Percentiles rank a stretch among this genome's conserved stretches.
These are phyloP conservation scores for Agrochola litura DNA, from an alignment of 2,888 invertebrate genomes.

Conservation along the genomic window DNA sequence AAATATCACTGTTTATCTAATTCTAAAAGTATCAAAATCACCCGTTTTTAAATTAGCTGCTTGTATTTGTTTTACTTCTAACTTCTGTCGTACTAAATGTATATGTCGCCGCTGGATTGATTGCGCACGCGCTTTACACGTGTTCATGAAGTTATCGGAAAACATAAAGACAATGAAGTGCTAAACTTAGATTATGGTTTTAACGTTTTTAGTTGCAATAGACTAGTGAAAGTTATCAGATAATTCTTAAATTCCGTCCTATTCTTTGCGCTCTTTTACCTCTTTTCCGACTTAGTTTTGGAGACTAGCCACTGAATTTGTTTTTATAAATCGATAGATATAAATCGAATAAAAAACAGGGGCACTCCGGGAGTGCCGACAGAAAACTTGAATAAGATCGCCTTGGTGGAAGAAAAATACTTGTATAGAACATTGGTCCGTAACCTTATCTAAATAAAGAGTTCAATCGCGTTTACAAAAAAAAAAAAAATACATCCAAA, in stretches of 20 bases:
- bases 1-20: too few relatives aligned
- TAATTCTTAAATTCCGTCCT: neutral
- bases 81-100: neutral
- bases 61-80: too few relatives aligned
- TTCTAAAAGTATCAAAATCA: too few relatives aligned
- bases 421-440: too few relatives aligned
- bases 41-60: too few relatives aligned
- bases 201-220: neutral
- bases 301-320: neutral
- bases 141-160: slow-evolving; percentile 21
- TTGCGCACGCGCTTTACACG: slow-evolving; percentile 16
- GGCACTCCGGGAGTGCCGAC: too few relatives aligned
- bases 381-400: too few relatives aligned
- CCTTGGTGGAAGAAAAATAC: too few relatives aligned
- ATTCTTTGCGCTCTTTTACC: neutral
- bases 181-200: neutral
- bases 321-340: neutral
- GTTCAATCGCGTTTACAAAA: too few relatives aligned
- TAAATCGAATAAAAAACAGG: neutral
- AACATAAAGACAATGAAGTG: slow-evolving; percentile 30
- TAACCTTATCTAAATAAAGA: too few relatives aligned
- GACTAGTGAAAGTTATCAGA: too few relatives aligned
- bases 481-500: too few relatives aligned
- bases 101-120: neutral
- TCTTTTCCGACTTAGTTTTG: neutral